phyloP scores from a whole-genome alignment of 2,113 vertebrate species.

The Coryphaenoides rupestris region DNA sequence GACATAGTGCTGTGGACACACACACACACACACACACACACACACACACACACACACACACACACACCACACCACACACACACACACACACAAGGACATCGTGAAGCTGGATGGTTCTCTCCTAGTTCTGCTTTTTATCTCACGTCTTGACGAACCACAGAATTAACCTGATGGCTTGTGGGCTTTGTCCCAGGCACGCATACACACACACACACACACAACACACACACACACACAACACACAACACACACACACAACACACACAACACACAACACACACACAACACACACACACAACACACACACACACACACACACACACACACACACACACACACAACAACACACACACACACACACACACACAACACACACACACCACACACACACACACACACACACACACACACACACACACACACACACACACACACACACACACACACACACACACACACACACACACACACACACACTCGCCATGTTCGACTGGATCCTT shows the following conservation, averaged over 20 bases:
- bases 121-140: conserved; percentile 20
- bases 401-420: neutral
- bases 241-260: neutral
- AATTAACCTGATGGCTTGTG: conserved; percentile 57
- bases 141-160: conserved; percentile 36
- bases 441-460: neutral
- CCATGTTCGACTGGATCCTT: no score
- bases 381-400: neutral
- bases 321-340: neutral
- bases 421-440: neutral
- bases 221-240: neutral
- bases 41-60: conserved; percentile 18
- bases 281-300: no score
- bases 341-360: neutral
- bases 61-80: conserved; percentile 15
- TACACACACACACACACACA: neutral
- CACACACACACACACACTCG: no score
- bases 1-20: conserved; percentile 13
- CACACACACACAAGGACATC: conserved; percentile 8
- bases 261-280: no score
- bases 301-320: neutral
- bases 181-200: neutral
- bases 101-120: conserved; percentile 8
- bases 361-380: no score
- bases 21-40: conserved; percentile 16